Base-by-base conservation (phyloP, 2,113 vertebrate species). In the Vicugna pacos region DNA sequence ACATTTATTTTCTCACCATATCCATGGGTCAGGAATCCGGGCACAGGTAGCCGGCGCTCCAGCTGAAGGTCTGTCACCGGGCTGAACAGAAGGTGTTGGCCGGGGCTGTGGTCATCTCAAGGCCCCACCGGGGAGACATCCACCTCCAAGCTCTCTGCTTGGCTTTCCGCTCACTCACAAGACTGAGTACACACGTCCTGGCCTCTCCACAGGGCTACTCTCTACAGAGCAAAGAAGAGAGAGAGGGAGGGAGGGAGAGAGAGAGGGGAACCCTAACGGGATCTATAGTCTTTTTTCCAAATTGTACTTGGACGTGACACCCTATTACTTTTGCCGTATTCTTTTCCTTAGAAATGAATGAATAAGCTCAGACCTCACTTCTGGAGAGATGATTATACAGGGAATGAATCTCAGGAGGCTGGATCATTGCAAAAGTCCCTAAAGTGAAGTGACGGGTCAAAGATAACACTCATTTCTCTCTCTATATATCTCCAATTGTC, bases 261-360 rank as follows among this genome's bases (percentile, higher is more conserved):
- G 38, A 8, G 52, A 26, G 64, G 28, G 50, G 48, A 32, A 50
- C n/a, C 19, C 54, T 72, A 16, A 19, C 11, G 81, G n/a, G 81
- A 89, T 26, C 19, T 38, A 60, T 5, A 46, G n/a, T 32, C n/a
- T 42, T 56, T 73, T 82, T 73, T 14, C 48, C 48, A 75, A 24
- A 24, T 11, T 67, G 1, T 75, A 30, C 50, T 82, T 48, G 48
- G 50, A 75, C 20, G 67, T 64, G 48, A 75, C 7, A 38, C 17
- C 46, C 38, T 35, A 75, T 81, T 52, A 54, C 32, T 77, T 93
- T 56, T 26, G 70, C 62, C 38, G 76, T 46, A 65, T 73, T 72
- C 35, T 89, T 15, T 92, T 81, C 60, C 52, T 93, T 58, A 76
- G 86, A 89, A 90, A 89, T 65, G 67, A 92, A 26, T 60, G 84